A percentile compares a stretch with the other conserved stretches of the same genome.
phyloP scores from a whole-genome alignment of 2,888 invertebrate genomes.

The Ochropacha duplaris region DNA sequence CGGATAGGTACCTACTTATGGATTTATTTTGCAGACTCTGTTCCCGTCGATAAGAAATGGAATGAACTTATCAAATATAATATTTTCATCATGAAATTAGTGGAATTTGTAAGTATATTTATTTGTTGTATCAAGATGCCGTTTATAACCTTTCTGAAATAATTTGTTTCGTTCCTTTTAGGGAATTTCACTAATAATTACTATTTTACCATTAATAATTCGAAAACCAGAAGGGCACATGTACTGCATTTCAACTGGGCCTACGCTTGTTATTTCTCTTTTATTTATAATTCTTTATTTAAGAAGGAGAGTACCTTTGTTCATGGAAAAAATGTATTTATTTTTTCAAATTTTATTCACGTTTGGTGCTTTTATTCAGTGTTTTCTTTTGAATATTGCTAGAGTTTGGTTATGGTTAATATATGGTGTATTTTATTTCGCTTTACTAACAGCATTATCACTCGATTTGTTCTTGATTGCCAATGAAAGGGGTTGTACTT shows the following conservation, averaged over 20 bases:
- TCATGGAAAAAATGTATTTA: slow-evolving; percentile 79
- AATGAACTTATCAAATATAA: slow-evolving; percentile 73
- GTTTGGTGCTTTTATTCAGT: slow-evolving; percentile 75
- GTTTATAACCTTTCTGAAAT: slow-evolving; percentile 18
- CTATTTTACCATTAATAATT: slow-evolving; percentile 55
- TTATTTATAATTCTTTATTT: slow-evolving; percentile 69
- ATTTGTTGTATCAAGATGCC: slow-evolving; percentile 14
- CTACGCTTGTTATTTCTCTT: slow-evolving; percentile 69
- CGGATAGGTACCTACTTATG: no score
- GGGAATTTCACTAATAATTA: slow-evolving; percentile 61
- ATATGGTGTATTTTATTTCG: slow-evolving; percentile 70
- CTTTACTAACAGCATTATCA: slow-evolving; percentile 59
- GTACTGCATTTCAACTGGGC: slow-evolving; percentile 77
- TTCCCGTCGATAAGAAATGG: slow-evolving; percentile 76
- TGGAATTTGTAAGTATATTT: slow-evolving; percentile 72
- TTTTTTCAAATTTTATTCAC: slow-evolving; percentile 78
- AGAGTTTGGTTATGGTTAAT: slow-evolving; percentile 72
- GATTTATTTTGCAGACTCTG: slow-evolving; percentile 57
- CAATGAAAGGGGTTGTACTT: slow-evolving; percentile 77
- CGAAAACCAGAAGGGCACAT: slow-evolving; percentile 70
- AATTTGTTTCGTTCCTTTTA: slow-evolving; percentile 50
- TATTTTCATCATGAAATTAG: slow-evolving; percentile 75
- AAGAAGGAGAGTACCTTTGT: slow-evolving; percentile 69
- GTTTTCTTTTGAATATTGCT: slow-evolving; percentile 68
- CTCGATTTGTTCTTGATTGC: slow-evolving; percentile 74